Conservation (phyloP, 2,888 invertebrate genomes). For the Clanis bilineata region DNA sequence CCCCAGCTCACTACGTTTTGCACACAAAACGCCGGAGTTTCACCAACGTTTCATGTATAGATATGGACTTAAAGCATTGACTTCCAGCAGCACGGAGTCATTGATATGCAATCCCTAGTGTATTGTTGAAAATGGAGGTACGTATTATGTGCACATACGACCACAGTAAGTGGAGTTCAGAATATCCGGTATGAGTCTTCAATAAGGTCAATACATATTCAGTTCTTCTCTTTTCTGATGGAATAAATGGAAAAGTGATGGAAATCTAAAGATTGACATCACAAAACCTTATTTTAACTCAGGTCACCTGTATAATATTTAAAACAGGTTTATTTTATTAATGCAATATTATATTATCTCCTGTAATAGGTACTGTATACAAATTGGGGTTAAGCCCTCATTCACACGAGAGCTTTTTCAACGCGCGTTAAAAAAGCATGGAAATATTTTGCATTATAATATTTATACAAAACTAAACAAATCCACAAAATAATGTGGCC, state of each 20-base stretch:
- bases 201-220: slow-evolving; percentile 6
- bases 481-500: neutral
- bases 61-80: slow-evolving; percentile 7
- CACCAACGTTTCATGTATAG: slow-evolving; percentile 8
- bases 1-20: neutral
- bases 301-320: too few species aligned
- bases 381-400: too few species aligned
- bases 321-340: too few species aligned
- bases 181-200: neutral
- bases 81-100: slow-evolving; percentile 18
- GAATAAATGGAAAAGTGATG: neutral
- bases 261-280: neutral
- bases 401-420: too few species aligned
- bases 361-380: too few species aligned
- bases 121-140: slow-evolving; percentile 22
- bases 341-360: too few species aligned
- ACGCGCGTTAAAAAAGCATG: too few species aligned
- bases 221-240: neutral
- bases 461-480: too few species aligned
- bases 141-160: slow-evolving; percentile 17
- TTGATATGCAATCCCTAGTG: slow-evolving; percentile 27
- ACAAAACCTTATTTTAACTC: neutral
- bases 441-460: too few species aligned
- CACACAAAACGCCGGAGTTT: slow-evolving; percentile 1
- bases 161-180: slow-evolving; percentile 3